Evolutionary conservation across 2,888 invertebrate genomes (phyloP).

Genomic region (Caprella mutica): DNA sequence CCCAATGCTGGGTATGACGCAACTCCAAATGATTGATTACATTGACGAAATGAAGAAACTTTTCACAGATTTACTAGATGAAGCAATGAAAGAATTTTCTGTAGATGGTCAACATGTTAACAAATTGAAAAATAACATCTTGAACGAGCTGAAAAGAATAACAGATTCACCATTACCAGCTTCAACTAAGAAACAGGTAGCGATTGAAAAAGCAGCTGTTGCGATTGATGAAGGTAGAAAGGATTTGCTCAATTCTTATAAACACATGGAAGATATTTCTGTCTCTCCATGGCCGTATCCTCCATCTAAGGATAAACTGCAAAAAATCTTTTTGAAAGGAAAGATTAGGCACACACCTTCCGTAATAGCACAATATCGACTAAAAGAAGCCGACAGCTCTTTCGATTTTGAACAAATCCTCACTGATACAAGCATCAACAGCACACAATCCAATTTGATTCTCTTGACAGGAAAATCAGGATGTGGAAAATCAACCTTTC

Average conservation of each 20-base stretch:
- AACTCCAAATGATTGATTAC: not conserved
- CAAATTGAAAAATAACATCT: not conserved
- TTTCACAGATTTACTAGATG: not conserved
- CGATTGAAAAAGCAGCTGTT: not conserved
- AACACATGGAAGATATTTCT: not conserved
- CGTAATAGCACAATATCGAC: not conserved
- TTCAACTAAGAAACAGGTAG: not conserved
- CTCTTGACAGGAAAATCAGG: not conserved
- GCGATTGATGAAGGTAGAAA: not conserved
- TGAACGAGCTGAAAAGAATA: not conserved
- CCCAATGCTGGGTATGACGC: not conserved
- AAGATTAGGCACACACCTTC: not conserved
- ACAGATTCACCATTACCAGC: not conserved
- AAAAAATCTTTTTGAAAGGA: not conserved
- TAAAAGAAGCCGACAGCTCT: not conserved
- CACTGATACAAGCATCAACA: not conserved
- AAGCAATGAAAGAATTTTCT: not conserved
- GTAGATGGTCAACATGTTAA: not conserved
- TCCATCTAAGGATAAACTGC: not conserved
- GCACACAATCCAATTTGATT: not conserved
- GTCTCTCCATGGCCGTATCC: conserved; percentile 5
- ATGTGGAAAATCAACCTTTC: not conserved
- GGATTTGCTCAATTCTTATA: not conserved
- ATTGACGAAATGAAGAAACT: conserved; percentile 8
- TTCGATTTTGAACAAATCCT: not conserved